Evolutionary conservation across 2,113 vertebrate genomes (phyloP), one percentile per base, ranked within the genome.

Genomic region (Echinops telfairi): DNA sequence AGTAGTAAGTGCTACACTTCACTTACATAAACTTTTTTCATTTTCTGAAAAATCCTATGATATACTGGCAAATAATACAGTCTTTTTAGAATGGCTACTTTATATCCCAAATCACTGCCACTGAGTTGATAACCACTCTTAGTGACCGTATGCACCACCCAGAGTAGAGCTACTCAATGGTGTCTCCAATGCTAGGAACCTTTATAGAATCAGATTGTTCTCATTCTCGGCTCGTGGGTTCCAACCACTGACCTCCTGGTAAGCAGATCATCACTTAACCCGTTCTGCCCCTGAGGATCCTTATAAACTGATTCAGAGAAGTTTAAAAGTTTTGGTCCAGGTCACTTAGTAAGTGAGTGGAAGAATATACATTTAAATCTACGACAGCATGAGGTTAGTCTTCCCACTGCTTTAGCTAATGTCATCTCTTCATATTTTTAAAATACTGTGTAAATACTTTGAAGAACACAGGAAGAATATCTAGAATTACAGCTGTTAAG

Each of bases 311-410:
- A 88, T 53, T 33, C 12, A 90, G 53, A 77, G 57, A 83, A 4
- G 43, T 43, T 93, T 86, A 92, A 88, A 80, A 40, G 57, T 25
- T 38, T 90, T 86, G 29, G 17, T 53, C 27, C 83, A 66, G 36
- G 27, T 94, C 66, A 83, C 19, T 86, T 8, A 77, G 22, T 22
- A 77, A 53, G n/a, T 86, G 68, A 70, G 68, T 20, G 4, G 1
- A 6, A 78, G 40, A 81, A 60, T 11, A 84, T 2, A 73, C 88
- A 84, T 43, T 36, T 83, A 86, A 71, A 36, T 16, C 25, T 80
- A 79, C 23, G 11, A 84, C 71, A 82, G 53, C 82, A 81, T 58
- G 33, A 22, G 6, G 66, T 2, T 6, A 57, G 5, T 66, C n/a
- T 93, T 86, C 53, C 1, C 17, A 36, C 14, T 36, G 11, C 11